Conservation (phyloP, 2,888 invertebrate genomes). For the Hofmannophila pseudospretella region DNA sequence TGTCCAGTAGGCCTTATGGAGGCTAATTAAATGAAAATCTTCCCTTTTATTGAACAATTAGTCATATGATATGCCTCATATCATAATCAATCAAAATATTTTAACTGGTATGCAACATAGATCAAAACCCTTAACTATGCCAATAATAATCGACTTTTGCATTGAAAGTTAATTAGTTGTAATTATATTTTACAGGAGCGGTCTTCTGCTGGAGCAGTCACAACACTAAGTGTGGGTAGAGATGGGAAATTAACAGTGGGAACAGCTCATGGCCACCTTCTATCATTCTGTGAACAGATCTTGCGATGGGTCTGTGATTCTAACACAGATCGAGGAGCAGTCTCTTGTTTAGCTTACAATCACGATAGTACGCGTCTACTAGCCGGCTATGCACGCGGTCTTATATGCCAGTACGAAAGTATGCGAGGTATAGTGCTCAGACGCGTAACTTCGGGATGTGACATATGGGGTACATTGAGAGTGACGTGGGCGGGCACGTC, state of each 20-base stretch:
- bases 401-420: conserved; percentile 94
- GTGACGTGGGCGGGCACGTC: conserved; percentile 69
- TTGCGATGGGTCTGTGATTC: conserved; percentile 90
- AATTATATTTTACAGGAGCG: conserved; percentile 81
- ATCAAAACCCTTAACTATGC: too few species aligned
- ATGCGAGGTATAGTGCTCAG: conserved; percentile 77
- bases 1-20: too few species aligned
- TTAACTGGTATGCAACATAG: too few species aligned
- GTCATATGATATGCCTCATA: too few species aligned
- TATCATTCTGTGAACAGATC: conserved; percentile 87
- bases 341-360: conserved; percentile 91
- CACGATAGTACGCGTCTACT: conserved; percentile 90
- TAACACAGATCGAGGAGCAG: conserved; percentile 85
- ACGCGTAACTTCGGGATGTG: conserved; percentile 66
- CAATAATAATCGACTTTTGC: too few species aligned
- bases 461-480: conserved; percentile 64
- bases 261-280: conserved; percentile 93
- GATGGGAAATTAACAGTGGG: conserved; percentile 92
- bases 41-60: too few species aligned
- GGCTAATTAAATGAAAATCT: too few species aligned
- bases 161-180: too few species aligned
- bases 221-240: conserved; percentile 84
- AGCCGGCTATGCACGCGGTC: conserved; percentile 85
- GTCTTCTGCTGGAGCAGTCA: conserved; percentile 92
- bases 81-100: too few species aligned